phyloP scores from a whole-genome alignment of 2,797 vertebrate species.

The Eleutherodactylus coqui region DNA sequence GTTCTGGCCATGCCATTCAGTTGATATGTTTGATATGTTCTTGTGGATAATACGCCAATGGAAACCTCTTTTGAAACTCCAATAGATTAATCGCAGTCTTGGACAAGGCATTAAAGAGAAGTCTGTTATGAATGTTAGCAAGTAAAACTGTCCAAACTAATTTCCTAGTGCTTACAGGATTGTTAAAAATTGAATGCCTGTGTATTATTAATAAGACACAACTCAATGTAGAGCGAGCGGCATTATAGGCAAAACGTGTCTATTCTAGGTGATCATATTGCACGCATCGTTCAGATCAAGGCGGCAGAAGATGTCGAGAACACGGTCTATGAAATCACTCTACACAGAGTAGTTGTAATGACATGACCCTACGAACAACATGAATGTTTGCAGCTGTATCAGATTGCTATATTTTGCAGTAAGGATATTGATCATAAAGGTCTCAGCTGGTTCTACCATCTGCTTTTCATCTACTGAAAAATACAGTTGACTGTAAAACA shows the following conservation, averaged over 20 bases:
- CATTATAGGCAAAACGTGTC: not conserved
- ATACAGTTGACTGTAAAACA: constrained; percentile 54
- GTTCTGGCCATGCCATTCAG: too few relatives aligned
- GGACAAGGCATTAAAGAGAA: not conserved
- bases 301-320: constrained; percentile 36
- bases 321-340: constrained; percentile 32
- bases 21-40: too few relatives aligned
- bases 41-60: too few relatives aligned
- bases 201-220: not conserved
- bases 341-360: constrained; percentile 45
- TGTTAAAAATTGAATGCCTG: not conserved
- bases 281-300: not conserved
- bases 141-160: not conserved
- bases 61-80: not conserved
- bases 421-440: constrained; percentile 57
- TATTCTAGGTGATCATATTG: not conserved
- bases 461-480: constrained; percentile 47
- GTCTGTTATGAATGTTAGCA: not conserved
- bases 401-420: constrained; percentile 42
- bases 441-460: constrained; percentile 48
- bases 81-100: not conserved
- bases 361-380: constrained; percentile 44
- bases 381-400: constrained; percentile 53
- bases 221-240: too few relatives aligned
- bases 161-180: not conserved